Evolutionary conservation across 2,888 invertebrate species (phyloP).

Genomic region (Hypselothyrea guttata): DNA sequence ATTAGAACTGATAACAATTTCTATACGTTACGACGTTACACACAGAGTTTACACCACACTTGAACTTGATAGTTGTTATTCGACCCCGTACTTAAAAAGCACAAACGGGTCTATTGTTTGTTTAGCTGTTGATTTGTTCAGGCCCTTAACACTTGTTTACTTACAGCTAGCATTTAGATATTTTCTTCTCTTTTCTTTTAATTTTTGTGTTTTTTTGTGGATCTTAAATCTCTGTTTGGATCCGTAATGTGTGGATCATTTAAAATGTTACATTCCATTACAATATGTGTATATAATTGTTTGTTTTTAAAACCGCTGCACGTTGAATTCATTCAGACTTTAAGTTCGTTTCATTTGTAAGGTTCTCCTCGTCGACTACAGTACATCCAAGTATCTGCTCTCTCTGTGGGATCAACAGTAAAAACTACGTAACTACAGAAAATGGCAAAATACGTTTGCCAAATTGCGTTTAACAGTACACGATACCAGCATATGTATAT

Average conservation of each 20-base stretch:
- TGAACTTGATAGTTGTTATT: constrained; percentile 40
- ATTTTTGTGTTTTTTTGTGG: too few relatives aligned
- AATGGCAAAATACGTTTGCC: constrained; percentile 26
- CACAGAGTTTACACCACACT: constrained; percentile 26
- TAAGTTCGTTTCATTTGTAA: constrained; percentile 75
- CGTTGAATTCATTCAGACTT: constrained; percentile 73
- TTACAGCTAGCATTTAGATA: constrained; percentile 49
- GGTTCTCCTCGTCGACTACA: constrained; percentile 48
- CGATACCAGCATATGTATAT: too few relatives aligned
- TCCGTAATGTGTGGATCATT: constrained; percentile 20
- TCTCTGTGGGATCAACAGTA: constrained; percentile 39
- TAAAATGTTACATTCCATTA: constrained; percentile 44
- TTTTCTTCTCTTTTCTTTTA: too few relatives aligned
- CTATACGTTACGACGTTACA: constrained; percentile 25
- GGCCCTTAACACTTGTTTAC: constrained; percentile 41
- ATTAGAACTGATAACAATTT: constrained; percentile 43
- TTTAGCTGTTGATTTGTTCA: too few relatives aligned
- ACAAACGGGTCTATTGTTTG: constrained; percentile 29
- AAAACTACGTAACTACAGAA: constrained; percentile 48
- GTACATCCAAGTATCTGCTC: constrained; percentile 20
- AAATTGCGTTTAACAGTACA: constrained; percentile 33
- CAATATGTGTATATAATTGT: constrained; percentile 41
- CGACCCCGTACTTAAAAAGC: not conserved
- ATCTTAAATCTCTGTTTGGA: constrained; percentile 23
- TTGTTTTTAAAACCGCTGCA: constrained; percentile 71